Base-by-base conservation (phyloP, 2,113 vertebrate genomes). In the Lepus timidus region DNA sequence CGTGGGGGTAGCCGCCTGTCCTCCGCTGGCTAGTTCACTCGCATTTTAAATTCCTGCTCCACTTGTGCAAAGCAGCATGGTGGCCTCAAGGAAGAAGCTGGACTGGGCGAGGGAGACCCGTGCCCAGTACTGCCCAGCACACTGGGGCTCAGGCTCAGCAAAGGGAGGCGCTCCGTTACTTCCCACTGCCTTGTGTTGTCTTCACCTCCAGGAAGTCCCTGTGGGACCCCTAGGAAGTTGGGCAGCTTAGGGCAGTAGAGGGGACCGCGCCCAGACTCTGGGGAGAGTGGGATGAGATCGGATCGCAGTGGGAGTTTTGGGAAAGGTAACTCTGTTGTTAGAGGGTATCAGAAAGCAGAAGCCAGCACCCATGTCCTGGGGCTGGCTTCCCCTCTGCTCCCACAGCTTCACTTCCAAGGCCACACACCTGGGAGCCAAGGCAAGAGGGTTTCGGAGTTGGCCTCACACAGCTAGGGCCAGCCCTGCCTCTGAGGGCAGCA, bases 401-500 rank as follows among this genome's bases (percentile, higher is more conserved):
- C 27, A 51, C 0, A 3, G 33, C 39, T 29, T 31, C 16, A 29
- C 84, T n/a, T 92, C 52, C 20, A 5, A 16, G 4, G 1, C 33
- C 68, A 76, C 49, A 6, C 1, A 0, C 33, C 52, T 29, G 29
- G 29, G 1, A 27, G 33, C 2, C 2, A 44, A 58, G 33, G 16
- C 25, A 7, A 2, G 17, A 0, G 31, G n/a, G 19, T 22, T 64
- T 64, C 64, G 36, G 27, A 58, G 2, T 4, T 29, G 61, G 29
- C 27, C 67, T 44, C 11, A 4, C 10, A 17, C 0, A 0, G 29
- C n/a, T 3, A 31, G 76, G 11, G 3, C 76, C 5, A 33, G 10
- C 9, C 29, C 1, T 0, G 16, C 36, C 22, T 19, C 52, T 20
- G 4, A 13, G 39, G 19, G 4, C 1, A 55, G 17, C 17, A 6